Conservation (phyloP, 2,888 invertebrate genomes). For the Platerodrilus igneus region DNA sequence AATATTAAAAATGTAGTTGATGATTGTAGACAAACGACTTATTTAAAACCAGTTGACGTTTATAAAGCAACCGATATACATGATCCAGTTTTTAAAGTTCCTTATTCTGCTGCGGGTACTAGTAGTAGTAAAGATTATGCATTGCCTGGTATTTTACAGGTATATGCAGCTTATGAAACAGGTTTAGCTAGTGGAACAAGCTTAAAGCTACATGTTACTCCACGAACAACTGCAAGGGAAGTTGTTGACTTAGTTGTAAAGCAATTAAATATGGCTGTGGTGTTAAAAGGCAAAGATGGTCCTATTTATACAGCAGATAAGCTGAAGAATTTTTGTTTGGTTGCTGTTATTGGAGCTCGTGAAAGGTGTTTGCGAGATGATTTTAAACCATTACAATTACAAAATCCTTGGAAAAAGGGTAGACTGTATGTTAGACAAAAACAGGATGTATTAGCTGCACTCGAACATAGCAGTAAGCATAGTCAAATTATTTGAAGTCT, state of each 20-base stretch:
- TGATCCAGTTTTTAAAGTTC: conserved; percentile 38
- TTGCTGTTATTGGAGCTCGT: conserved; percentile 91
- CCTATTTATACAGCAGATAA: conserved; percentile 82
- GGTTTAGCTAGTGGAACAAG: conserved; percentile 91
- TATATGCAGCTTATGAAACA: conserved; percentile 94
- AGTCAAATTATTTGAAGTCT: conserved; percentile 58
- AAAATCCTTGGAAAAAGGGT: conserved; percentile 95
- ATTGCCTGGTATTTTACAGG: conserved; percentile 55
- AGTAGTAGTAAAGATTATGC: conserved; percentile 37
- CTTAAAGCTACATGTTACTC: conserved; percentile 88
- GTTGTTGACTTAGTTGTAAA: conserved; percentile 94
- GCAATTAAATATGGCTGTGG: conserved; percentile 90
- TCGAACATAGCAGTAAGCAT: conserved; percentile 83
- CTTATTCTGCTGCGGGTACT: conserved; percentile 28
- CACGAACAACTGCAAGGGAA: conserved; percentile 88
- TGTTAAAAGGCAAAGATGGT: conserved; percentile 78
- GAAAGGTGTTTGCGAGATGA: conserved; percentile 92
- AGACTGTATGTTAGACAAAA: conserved; percentile 88
- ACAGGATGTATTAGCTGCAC: conserved; percentile 81
- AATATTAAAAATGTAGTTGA: conserved; percentile 40
- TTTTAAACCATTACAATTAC: conserved; percentile 86
- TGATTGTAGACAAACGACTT: conserved; percentile 28
- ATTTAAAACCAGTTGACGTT: conserved; percentile 35
- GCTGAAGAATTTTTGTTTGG: conserved; percentile 85
- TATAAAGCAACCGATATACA: conserved; percentile 30